Base-by-base conservation (phyloP, 1,140 invertebrate genomes). In the Lethrus apterus region DNA sequence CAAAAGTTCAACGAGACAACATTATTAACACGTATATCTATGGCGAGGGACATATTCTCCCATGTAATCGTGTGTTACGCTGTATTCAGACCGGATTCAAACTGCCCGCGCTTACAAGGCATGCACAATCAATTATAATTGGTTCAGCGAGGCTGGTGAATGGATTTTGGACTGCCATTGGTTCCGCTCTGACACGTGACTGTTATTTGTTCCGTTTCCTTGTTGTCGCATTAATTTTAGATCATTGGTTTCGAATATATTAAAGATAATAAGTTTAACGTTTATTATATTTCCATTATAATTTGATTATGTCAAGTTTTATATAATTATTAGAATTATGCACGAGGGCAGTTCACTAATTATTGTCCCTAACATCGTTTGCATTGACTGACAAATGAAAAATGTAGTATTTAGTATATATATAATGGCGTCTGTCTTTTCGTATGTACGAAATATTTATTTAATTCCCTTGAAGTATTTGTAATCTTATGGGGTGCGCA, bases 11-110 rank as follows among this genome's bases (percentile, higher is more conserved):
- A 29, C 40, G 23, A 42, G 40, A 42, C 40, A 29, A 26, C 40
- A 42, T 42, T 29, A 42, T 42, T 42, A 42, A 15, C 8, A 13
- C 5, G 35, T 13, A 30, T 11, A 19, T 21, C 21, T 42, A 14
- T 13, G 29, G 0, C n/a, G 23, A 14, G 45, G 45, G 36, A 19
- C 35, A 47, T 41, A 47, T 47, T 54, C 57, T 59, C 58, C 59
- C 56, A 59, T 59, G 44, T 60, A 60, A 60, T 60, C 56, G 18
- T 15, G 46, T 60, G 52, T 51, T 48, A 60, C 57, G 51, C 44
- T 40, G 21, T 26, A 26, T 42, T 26, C 11, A 42, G 29, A 24
- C 18, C 40, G 13, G 24, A 50, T 60, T 60, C 51, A 52, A 57
- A 57, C 36, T 18, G 41, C 45, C 52, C 55, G 52, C 54, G 47